phyloP scores from a whole-genome alignment of 37 sponge, comb jelly and placozoan genomes.

The Geodia barretti region DNA sequence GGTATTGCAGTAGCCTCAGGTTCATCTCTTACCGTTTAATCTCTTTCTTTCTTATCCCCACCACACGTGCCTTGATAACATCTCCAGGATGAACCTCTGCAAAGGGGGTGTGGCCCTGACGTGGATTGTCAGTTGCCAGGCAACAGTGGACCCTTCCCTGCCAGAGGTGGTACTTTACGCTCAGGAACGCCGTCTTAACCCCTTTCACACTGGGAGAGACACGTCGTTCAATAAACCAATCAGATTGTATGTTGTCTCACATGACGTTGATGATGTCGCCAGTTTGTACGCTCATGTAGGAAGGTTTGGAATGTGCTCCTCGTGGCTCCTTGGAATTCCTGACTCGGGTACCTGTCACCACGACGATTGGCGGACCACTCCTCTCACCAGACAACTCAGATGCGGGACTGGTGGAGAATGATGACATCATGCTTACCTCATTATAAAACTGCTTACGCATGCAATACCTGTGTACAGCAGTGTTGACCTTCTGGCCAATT shows the following conservation, averaged over 20 bases:
- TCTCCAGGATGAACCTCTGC: slow-evolving; percentile 21
- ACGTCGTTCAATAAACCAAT: neutral
- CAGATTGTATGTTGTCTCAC: no score
- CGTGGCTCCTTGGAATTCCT: neutral
- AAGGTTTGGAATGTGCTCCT: neutral
- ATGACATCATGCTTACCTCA: neutral
- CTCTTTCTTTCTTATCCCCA: slow-evolving; percentile 39
- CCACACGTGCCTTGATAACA: slow-evolving; percentile 50
- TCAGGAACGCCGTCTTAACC: slow-evolving; percentile 29
- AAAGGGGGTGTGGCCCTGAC: neutral
- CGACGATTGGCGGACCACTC: slow-evolving; percentile 18
- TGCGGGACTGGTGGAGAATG: slow-evolving; percentile 4
- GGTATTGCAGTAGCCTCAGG: neutral
- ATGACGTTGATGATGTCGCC: slow-evolving; percentile 58
- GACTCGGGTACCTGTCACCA: slow-evolving; percentile 1
- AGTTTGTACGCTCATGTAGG: neutral
- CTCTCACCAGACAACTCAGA: slow-evolving; percentile 8
- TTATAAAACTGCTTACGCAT: slow-evolving; percentile 3
- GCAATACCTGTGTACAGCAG: slow-evolving; percentile 15
- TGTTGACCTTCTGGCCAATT: slow-evolving; percentile 15
- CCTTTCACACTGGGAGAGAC: slow-evolving; percentile 41
- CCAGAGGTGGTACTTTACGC: slow-evolving; percentile 46
- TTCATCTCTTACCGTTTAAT: slow-evolving; percentile 6
- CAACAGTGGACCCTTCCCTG: slow-evolving; percentile 74
- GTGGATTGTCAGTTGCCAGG: slow-evolving; percentile 31